A percentile compares a stretch with the other conserved stretches of the same genome.
Conservation (phyloP, 2,113 vertebrate genomes). For the Sterna hirundo region DNA sequence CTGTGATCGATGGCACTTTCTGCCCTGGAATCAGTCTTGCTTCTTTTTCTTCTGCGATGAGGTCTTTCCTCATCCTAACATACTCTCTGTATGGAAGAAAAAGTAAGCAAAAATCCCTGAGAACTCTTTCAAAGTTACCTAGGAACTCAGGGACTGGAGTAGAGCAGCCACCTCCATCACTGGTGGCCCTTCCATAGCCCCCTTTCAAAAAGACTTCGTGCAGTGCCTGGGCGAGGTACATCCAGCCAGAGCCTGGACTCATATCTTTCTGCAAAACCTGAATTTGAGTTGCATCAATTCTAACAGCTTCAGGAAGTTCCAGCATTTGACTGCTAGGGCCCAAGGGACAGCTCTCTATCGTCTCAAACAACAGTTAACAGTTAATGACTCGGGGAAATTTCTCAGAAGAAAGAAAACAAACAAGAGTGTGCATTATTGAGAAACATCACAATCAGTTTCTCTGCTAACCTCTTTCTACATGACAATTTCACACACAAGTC, state of each 20-base stretch:
- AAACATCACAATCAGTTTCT: neutral
- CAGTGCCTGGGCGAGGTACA: neutral
- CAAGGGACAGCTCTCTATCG: neutral
- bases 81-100: neutral
- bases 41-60: neutral
- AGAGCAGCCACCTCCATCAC: neutral
- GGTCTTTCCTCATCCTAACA: neutral
- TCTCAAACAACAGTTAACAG: fast-evolving
- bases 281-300: neutral
- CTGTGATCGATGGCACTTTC: neutral
- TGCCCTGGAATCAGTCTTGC: neutral
- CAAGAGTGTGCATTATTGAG: neutral
- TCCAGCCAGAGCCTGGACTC: neutral
- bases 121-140: neutral
- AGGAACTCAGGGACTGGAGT: neutral
- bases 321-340: neutral
- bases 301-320: neutral
- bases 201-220: neutral
- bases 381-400: neutral
- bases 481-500: neutral
- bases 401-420: neutral
- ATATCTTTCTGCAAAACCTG: neutral
- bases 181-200: neutral
- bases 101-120: neutral
- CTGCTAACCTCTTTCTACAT: neutral